These are phyloP conservation scores for Phytoseiulus persimilis DNA, from an alignment of 2,888 invertebrate species.

Conservation along the genomic window DNA sequence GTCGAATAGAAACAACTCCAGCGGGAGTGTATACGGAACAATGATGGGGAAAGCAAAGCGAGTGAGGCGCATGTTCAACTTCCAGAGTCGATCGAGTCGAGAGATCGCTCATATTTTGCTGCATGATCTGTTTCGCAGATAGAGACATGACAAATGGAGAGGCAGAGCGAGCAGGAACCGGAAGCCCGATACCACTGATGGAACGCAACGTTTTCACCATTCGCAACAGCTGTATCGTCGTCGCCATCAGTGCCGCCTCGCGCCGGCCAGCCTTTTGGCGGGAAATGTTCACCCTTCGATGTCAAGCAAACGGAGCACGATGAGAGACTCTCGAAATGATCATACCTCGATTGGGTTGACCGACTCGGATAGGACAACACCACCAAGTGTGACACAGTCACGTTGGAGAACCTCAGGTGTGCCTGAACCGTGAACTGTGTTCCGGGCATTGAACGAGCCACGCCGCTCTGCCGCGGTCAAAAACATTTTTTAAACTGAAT, in stretches of 20 bases:
- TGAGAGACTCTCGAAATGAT: no score
- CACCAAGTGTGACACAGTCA: no score
- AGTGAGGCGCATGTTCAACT: not conserved
- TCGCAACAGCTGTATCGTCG: not conserved
- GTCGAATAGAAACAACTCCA: not conserved
- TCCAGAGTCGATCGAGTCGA: not conserved
- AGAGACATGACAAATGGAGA: not conserved
- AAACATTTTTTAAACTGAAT: not conserved
- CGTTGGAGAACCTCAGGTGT: no score
- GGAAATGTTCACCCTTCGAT: not conserved
- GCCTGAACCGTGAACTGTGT: not conserved
- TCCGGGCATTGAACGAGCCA: not conserved
- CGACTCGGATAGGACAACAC: no score
- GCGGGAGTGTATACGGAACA: not conserved
- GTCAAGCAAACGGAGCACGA: not conserved
- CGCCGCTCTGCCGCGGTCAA: not conserved
- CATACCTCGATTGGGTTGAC: no score
- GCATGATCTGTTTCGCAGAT: not conserved
- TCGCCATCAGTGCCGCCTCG: not conserved
- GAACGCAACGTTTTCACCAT: not conserved
- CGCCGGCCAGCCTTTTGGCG: not conserved
- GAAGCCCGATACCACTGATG: not conserved
- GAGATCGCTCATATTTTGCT: not conserved
- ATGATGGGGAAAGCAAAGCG: not conserved
- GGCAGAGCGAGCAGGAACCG: not conserved